phyloP scores from a whole-genome alignment of 2,888 invertebrate species.

The Lydus trimaculatus region DNA sequence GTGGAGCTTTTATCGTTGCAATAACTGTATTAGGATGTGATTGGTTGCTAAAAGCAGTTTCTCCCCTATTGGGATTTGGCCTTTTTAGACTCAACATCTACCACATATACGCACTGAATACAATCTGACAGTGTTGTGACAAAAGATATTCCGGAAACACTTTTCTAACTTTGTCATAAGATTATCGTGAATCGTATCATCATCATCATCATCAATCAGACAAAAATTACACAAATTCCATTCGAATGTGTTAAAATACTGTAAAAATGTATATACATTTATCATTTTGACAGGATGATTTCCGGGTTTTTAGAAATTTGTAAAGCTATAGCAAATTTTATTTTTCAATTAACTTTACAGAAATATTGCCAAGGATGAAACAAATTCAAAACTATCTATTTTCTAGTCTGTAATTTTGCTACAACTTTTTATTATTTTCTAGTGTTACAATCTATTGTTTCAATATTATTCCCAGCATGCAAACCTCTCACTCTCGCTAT shows the following conservation, averaged over 20 bases:
- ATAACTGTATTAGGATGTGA: constrained; percentile 50
- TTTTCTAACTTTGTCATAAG: constrained; percentile 11
- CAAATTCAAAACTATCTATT: no score
- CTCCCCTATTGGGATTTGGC: constrained; percentile 43
- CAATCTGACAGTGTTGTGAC: constrained; percentile 24
- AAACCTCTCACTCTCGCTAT: neutral
- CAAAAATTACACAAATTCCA: neutral
- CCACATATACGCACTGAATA: neutral
- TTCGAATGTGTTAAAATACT: neutral
- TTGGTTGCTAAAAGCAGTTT: constrained; percentile 51
- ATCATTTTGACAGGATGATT: constrained; percentile 42
- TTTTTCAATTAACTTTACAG: no score
- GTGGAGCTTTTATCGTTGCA: constrained; percentile 45
- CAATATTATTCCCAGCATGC: neutral
- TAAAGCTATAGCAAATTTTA: neutral
- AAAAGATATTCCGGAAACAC: constrained; percentile 27
- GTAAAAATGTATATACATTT: neutral
- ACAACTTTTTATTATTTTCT: neutral
- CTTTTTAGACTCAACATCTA: constrained; percentile 44
- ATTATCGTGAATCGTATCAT: neutral
- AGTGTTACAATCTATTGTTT: neutral
- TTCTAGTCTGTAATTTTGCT: no score
- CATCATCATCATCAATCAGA: neutral
- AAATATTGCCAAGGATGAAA: no score
- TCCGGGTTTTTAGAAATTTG: neutral